Base-by-base conservation (phyloP, 1,140 invertebrate species). In the Hylyphantes graminicola region DNA sequence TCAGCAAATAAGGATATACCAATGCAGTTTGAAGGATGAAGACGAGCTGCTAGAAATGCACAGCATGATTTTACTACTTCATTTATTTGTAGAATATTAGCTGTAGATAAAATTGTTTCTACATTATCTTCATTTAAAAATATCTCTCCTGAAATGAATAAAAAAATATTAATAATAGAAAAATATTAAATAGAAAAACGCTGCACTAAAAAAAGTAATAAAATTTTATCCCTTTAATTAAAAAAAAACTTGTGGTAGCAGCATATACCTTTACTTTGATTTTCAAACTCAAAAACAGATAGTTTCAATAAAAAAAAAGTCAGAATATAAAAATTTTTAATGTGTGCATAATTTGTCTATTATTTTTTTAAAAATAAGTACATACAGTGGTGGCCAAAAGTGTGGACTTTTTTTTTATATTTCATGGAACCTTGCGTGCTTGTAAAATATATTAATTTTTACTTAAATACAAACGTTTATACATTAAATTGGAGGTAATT, bases 21-120 rank as follows among this genome's bases (percentile, higher is more conserved):
- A 73, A 98, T 92, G 90, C 96, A 97, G 90, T 98, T 98, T 87
- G 95, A 97, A 0, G 96, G 96, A 90, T 98, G 95, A 59, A 98
- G 91, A 89, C 97, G 96, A 88, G 96, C 95, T 87, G 94, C 93
- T 50, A 98, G 91, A 89, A 97, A 98, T 87, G 93, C 93, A 88
- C 96, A 97, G 89, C 97, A 97, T 19, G 95, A 95, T 87, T 94
- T 94, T 15, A 96, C 94, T 35, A 97, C 96, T 87, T 95, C 93
- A 84, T 93, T 92, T n/a, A 98, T 90, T 89, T 97, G 95, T 48
- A 98, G 91, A 67, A 98, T 90, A 90, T 94, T 95, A 19, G 96
- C 94, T 19, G 96, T 96, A 35, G 95, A 94, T 84, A 98, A 89
- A 55, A 97, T 90, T 35, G 93, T 94, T 90, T 98, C 96, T 15